phyloP scores from a whole-genome alignment of 2,888 invertebrate species.

The Keiferia lycopersicella region DNA sequence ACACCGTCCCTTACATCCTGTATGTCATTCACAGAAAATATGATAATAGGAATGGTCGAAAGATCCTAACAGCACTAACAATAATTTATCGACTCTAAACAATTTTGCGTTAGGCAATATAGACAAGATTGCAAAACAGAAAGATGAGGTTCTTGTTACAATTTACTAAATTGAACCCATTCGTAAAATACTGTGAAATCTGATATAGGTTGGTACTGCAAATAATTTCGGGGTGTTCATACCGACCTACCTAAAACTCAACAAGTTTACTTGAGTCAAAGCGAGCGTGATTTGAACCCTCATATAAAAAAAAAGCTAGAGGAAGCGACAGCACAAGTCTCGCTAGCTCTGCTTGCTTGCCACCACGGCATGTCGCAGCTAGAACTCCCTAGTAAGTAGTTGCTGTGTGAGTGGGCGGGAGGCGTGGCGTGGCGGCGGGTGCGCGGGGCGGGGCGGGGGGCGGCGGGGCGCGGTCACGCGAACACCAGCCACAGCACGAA shows the following conservation, averaged over 20 bases:
- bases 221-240: no score
- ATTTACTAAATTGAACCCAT: no score
- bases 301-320: no score
- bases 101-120: not conserved
- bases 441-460: slow-evolving; percentile 41
- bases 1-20: no score
- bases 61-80: not conserved
- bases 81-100: not conserved
- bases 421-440: not conserved
- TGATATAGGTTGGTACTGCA: no score
- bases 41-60: slow-evolving; percentile 9
- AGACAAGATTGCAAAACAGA: not conserved
- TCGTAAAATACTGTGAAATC: no score
- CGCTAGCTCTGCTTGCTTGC: slow-evolving; percentile 1
- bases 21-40: not conserved
- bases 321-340: not conserved
- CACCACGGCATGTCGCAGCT: not conserved
- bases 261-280: no score
- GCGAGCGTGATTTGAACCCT: no score
- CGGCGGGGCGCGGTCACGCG: slow-evolving; percentile 81
- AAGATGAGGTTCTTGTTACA: no score
- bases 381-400: not conserved
- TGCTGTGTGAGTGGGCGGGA: not conserved
- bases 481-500: slow-evolving; percentile 96
- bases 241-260: no score